phyloP scores from a whole-genome alignment of 2,113 vertebrate species.

The Lampris megalopsis region DNA sequence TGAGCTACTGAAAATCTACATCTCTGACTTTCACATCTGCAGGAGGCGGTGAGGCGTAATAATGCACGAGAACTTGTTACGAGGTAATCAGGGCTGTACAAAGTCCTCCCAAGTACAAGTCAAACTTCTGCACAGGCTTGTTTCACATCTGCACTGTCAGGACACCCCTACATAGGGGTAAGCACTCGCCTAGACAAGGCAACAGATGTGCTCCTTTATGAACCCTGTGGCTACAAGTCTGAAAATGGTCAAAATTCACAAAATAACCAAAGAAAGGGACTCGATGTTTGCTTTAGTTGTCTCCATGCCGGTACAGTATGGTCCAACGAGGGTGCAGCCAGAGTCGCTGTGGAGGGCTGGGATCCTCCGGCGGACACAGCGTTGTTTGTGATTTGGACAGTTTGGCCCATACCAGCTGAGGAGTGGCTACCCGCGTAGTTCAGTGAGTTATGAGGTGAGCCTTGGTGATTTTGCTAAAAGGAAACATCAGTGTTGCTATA shows the following conservation, averaged over 20 bases:
- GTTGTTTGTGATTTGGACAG: conserved; percentile 95
- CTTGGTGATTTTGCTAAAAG: too few relatives aligned
- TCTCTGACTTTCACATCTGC: conserved; percentile 46
- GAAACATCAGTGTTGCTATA: too few relatives aligned
- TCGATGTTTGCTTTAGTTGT: too few relatives aligned
- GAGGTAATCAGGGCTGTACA: conserved; percentile 72
- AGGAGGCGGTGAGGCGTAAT: conserved; percentile 31
- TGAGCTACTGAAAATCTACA: conserved; percentile 58
- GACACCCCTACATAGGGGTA: conserved; percentile 64
- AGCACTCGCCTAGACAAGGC: conserved; percentile 75
- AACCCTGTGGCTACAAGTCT: conserved; percentile 69
- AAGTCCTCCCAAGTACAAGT: conserved; percentile 52
- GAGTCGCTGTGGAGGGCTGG: conserved; percentile 92
- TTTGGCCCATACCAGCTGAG: conserved; percentile 91
- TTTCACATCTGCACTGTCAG: conserved; percentile 69
- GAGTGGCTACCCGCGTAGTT: conserved; percentile 82
- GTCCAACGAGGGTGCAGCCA: conserved; percentile 70
- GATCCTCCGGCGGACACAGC: conserved; percentile 90
- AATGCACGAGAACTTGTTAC: conserved; percentile 71
- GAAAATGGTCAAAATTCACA: conserved; percentile 85
- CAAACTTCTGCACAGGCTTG: conserved; percentile 61
- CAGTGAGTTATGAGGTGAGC: too few relatives aligned
- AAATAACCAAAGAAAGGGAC: conserved; percentile 56
- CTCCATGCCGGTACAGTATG: conserved; percentile 47
- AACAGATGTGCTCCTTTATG: conserved; percentile 52